Conservation (phyloP, 1,140 invertebrate species). For the Cepaea nemoralis region DNA sequence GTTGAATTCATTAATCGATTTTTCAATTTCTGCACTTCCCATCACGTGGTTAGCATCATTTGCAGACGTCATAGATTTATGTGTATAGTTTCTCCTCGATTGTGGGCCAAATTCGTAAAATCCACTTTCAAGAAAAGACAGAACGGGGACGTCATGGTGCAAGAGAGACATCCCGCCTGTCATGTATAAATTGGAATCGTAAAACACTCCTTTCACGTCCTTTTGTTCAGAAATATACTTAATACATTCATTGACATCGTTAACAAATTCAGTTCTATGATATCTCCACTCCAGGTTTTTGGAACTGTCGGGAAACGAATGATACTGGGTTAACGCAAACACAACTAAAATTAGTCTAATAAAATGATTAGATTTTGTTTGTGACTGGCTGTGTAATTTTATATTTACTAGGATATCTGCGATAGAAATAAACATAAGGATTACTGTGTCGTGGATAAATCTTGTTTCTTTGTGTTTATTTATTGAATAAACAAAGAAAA, state of each 20-base stretch:
- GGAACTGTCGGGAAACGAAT: background rate
- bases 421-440: constrained; percentile 52
- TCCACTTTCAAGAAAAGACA: constrained; percentile 60
- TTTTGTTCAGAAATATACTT: constrained; percentile 55
- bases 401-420: background rate
- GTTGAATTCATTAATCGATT: constrained; percentile 47
- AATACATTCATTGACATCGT: constrained; percentile 61
- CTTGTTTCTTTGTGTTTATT: constrained; percentile 62
- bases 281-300: constrained; percentile 54
- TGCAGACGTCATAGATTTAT: background rate
- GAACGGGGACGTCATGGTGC: constrained; percentile 59
- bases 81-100: background rate
- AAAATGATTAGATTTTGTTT: background rate
- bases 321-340: constrained; percentile 33
- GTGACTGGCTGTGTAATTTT: background rate
- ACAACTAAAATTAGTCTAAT: background rate
- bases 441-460: constrained; percentile 62
- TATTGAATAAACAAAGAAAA: constrained; percentile 57
- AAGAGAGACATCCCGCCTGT: constrained; percentile 61
- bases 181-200: constrained; percentile 59
- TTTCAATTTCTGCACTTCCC: background rate
- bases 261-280: constrained; percentile 45
- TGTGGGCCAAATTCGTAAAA: constrained; percentile 59
- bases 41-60: background rate
- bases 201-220: constrained; percentile 64